Evolutionary conservation across 2,888 invertebrate genomes (phyloP).

Genomic region (Helicoverpa assulta): DNA sequence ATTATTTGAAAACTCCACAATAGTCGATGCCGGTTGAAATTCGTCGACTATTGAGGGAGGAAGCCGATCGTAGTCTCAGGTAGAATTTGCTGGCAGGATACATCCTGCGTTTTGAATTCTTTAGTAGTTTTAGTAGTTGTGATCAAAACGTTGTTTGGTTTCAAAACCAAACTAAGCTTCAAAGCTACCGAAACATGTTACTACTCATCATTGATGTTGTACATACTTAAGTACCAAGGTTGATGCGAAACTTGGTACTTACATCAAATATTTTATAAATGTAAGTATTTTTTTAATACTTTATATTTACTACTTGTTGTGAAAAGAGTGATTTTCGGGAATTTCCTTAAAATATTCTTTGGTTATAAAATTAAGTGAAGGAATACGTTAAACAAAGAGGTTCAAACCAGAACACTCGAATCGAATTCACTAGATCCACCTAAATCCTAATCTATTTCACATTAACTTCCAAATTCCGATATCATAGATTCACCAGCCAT

Average conservation of each 20-base stretch:
- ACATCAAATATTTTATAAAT: too few species aligned
- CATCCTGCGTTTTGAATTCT: not conserved
- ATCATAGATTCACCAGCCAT: conserved; percentile 1
- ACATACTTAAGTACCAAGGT: too few species aligned
- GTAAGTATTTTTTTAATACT: not conserved
- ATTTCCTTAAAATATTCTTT: too few species aligned
- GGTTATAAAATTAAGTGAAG: too few species aligned
- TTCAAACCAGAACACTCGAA: too few species aligned
- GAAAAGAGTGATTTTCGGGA: too few species aligned
- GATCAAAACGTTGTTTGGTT: not conserved
- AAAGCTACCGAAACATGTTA: too few species aligned
- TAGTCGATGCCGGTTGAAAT: conserved; percentile 5
- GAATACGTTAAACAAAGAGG: too few species aligned
- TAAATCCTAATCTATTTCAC: not conserved
- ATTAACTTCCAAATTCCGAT: conserved; percentile 7
- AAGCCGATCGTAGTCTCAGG: not conserved
- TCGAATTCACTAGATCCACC: not conserved
- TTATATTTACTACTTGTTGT: not conserved
- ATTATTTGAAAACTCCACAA: conserved; percentile 36
- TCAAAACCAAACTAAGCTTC: too few species aligned
- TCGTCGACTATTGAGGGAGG: not conserved
- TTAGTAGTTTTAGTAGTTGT: not conserved
- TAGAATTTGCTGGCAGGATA: not conserved
- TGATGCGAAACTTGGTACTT: too few species aligned
- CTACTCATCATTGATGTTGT: too few species aligned